Conservation (phyloP, 2,113 vertebrate species). For the Sebastes schlegelii region DNA sequence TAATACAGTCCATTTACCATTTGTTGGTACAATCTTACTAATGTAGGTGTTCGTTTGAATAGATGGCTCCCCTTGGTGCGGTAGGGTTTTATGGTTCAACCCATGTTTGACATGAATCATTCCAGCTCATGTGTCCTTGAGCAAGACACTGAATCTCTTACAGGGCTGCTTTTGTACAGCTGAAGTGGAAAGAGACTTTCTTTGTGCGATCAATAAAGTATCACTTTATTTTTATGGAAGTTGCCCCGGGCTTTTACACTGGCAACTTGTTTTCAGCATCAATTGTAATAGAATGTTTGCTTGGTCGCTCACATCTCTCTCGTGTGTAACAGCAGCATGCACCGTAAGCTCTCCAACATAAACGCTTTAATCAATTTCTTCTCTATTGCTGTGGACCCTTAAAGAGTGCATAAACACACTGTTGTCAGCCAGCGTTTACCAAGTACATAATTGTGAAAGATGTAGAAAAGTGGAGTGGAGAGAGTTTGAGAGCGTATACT, state of each 20-base stretch:
- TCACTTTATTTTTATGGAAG: conserved; percentile 69
- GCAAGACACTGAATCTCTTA: conserved; percentile 10
- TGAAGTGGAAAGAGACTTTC: conserved; percentile 37
- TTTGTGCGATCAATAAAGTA: conserved; percentile 58
- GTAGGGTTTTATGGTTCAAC: not conserved
- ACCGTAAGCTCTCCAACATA: conserved; percentile 25
- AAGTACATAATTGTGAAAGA: conserved; percentile 24
- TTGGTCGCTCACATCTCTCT: conserved; percentile 57
- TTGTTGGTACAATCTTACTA: not conserved
- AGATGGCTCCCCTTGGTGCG: not conserved
- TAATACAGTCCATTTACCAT: too few relatives aligned
- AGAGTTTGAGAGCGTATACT: conserved; percentile 16
- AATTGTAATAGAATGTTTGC: conserved; percentile 56
- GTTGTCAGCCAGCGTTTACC: conserved; percentile 35
- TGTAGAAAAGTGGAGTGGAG: conserved; percentile 17
- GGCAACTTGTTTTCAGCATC: conserved; percentile 60
- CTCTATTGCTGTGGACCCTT: conserved; percentile 40
- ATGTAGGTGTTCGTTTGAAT: not conserved
- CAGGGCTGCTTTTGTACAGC: not conserved
- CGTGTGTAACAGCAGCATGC: conserved; percentile 26
- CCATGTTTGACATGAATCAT: not conserved
- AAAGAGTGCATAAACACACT: conserved; percentile 49
- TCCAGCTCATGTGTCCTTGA: conserved; percentile 8
- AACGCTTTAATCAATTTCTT: conserved; percentile 55
- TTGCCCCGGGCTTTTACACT: conserved; percentile 54